Evolutionary conservation across 2,888 invertebrate species (phyloP).

Genomic region (Pandemis cinnamomeana): DNA sequence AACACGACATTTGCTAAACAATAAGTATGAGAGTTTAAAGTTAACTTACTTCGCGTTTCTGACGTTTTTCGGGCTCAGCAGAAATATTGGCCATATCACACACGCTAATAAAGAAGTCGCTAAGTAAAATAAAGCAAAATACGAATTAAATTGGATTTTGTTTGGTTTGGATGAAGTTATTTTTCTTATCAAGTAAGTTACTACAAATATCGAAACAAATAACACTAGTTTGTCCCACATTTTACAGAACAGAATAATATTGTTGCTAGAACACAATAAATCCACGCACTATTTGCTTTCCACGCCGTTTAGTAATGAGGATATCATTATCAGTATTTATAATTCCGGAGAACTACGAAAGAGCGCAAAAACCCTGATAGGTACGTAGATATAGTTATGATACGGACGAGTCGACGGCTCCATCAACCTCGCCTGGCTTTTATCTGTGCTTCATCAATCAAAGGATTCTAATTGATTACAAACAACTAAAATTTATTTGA

Average conservation of each 20-base stretch:
- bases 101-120: slow-evolving; percentile 38
- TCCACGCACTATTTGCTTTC: slow-evolving; percentile 43
- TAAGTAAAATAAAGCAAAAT: slow-evolving; percentile 37
- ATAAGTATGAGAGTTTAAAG: not conserved
- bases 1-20: not conserved
- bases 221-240: slow-evolving; percentile 65
- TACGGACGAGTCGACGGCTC: slow-evolving; percentile 9
- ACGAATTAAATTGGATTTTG: slow-evolving; percentile 43
- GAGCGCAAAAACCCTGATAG: slow-evolving; percentile 24
- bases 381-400: slow-evolving; percentile 7
- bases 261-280: slow-evolving; percentile 52
- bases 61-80: slow-evolving; percentile 48
- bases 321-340: slow-evolving; percentile 38
- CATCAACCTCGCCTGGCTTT: slow-evolving; percentile 4
- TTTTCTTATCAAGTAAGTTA: slow-evolving; percentile 61
- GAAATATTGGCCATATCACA: slow-evolving; percentile 47
- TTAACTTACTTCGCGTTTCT: slow-evolving; percentile 54
- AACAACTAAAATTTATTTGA: slow-evolving; percentile 1
- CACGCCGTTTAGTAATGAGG: slow-evolving; percentile 33
- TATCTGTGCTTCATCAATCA: slow-evolving; percentile 18
- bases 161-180: slow-evolving; percentile 48
- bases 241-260: slow-evolving; percentile 43
- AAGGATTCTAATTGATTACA: slow-evolving; percentile 21
- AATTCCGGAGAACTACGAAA: slow-evolving; percentile 30
- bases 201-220: slow-evolving; percentile 52